Conservation (phyloP, 2,797 vertebrate genomes). For the Dallia pectoralis region DNA sequence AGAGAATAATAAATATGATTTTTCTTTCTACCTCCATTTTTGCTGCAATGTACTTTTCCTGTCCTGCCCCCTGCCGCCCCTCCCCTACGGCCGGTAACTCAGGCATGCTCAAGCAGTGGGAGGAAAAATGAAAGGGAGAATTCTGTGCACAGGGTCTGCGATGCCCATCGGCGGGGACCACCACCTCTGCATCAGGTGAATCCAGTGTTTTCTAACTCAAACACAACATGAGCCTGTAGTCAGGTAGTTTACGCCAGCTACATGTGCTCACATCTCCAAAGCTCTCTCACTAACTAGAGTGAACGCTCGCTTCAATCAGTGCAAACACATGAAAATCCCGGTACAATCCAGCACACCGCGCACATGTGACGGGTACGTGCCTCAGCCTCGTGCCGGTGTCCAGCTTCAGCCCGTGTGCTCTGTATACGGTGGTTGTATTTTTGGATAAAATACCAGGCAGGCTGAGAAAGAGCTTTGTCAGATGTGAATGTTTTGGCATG, state of each 20-base stretch:
- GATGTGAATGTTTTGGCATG: slow-evolving; percentile 54
- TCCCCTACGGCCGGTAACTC: slow-evolving; percentile 25
- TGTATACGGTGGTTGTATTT: slow-evolving; percentile 47
- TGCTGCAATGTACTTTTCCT: slow-evolving; percentile 26
- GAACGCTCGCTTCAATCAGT: not conserved
- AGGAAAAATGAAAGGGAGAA: slow-evolving; percentile 30
- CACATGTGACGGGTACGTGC: not conserved
- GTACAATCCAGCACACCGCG: not conserved
- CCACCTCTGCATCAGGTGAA: slow-evolving; percentile 31
- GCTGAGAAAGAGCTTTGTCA: slow-evolving; percentile 50
- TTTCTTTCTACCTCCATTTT: slow-evolving; percentile 29
- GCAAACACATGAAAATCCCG: not conserved
- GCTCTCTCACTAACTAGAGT: not conserved
- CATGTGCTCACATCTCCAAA: not conserved
- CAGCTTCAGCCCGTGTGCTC: slow-evolving; percentile 43
- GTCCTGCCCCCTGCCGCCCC: slow-evolving; percentile 11
- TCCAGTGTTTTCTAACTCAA: slow-evolving; percentile 25
- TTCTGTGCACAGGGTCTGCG: slow-evolving; percentile 27
- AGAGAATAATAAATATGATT: slow-evolving; percentile 44
- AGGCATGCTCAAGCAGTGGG: slow-evolving; percentile 26
- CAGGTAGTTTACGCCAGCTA: not conserved
- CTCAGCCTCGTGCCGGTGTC: slow-evolving; percentile 31
- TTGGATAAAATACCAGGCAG: slow-evolving; percentile 54
- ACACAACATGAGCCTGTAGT: not conserved
- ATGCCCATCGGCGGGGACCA: slow-evolving; percentile 35